These are phyloP conservation scores for Macrophya annulata DNA, from an alignment of 2,888 invertebrate genomes.

Conservation along the genomic window DNA sequence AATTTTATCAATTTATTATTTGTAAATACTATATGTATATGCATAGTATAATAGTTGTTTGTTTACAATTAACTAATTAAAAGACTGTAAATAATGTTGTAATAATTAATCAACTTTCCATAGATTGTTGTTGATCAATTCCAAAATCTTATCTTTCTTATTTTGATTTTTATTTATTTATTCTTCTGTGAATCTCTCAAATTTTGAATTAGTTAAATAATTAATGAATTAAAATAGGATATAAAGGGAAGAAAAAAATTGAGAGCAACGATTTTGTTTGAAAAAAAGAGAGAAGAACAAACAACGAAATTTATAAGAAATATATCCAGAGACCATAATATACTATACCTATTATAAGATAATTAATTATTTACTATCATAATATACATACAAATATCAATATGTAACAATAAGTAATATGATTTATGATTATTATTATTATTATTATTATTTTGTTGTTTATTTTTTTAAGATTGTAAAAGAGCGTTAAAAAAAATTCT, in stretches of 20 bases:
- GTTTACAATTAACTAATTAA: neutral
- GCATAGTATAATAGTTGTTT: too few species aligned
- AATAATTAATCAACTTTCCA: neutral
- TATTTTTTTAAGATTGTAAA: neutral
- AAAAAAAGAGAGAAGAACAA: neutral
- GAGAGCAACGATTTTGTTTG: neutral
- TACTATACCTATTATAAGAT: neutral
- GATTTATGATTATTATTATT: neutral
- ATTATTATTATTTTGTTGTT: neutral
- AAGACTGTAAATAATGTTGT: conserved; percentile 4
- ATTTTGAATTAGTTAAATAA: neutral
- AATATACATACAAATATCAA: conserved; percentile 20
- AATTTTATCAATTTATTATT: too few species aligned
- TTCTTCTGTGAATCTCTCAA: neutral
- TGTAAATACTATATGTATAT: too few species aligned
- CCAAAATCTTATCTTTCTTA: neutral
- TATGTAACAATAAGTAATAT: conserved; percentile 14
- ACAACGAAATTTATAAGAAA: conserved; percentile 27
- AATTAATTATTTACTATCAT: neutral
- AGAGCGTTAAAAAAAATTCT: conserved; percentile 7
- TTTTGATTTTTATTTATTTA: too few species aligned
- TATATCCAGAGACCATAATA: conserved; percentile 29
- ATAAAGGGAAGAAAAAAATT: neutral
- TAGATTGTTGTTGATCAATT: neutral
- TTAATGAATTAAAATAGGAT: neutral